phyloP scores from a whole-genome alignment of 2,797 vertebrate species.

The Poeciliopsis gracilis region DNA sequence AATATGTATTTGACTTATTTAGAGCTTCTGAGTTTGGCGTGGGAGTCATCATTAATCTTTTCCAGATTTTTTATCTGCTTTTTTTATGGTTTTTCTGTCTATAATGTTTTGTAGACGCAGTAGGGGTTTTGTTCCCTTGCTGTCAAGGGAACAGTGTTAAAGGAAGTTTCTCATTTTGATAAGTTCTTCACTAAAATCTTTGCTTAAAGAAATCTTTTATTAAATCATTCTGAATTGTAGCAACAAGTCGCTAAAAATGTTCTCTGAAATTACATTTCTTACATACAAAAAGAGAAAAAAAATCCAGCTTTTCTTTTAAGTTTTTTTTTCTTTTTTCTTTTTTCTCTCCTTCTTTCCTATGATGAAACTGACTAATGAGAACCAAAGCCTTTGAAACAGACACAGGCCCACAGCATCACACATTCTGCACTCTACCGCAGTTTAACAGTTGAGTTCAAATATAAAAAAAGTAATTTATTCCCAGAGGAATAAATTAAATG shows the following conservation, averaged over 20 bases:
- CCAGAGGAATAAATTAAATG: background rate
- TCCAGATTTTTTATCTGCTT: background rate
- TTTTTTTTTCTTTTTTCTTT: background rate
- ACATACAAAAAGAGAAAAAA: too few relatives aligned
- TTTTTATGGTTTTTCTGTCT: background rate
- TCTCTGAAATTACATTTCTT: background rate
- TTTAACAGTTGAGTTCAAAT: background rate
- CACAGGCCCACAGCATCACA: background rate
- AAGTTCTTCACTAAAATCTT: background rate
- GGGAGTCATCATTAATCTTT: conserved; percentile 40
- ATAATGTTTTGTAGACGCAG: conserved; percentile 6
- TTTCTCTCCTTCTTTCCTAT: background rate
- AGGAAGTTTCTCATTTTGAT: conserved; percentile 3
- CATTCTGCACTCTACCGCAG: too few relatives aligned
- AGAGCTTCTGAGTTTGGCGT: conserved; percentile 10
- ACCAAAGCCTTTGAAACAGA: background rate
- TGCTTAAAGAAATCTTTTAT: background rate
- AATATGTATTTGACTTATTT: conserved; percentile 46
- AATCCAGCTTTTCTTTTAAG: too few relatives aligned
- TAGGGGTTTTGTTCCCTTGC: background rate
- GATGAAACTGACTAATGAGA: background rate
- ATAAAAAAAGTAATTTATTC: background rate
- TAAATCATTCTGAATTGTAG: background rate
- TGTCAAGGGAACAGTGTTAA: background rate
- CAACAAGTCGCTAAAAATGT: background rate